These are phyloP conservation scores for Perccottus glenii DNA, from an alignment of 2,113 vertebrate genomes.

Conservation along the genomic window DNA sequence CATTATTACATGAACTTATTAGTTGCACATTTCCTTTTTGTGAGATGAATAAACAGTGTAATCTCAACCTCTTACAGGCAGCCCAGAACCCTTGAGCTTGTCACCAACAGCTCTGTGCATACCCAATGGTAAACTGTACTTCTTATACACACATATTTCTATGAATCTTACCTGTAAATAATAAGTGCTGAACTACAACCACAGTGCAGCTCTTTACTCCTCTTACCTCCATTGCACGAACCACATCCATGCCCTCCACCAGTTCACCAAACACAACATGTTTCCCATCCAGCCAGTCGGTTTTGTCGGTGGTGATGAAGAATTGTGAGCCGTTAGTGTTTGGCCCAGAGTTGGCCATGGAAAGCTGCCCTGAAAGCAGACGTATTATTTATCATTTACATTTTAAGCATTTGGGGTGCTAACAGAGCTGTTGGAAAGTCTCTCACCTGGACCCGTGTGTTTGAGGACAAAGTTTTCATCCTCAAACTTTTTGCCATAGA, in stretches of 20 bases:
- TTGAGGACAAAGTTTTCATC: slow-evolving; percentile 99
- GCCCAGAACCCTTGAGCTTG: not conserved
- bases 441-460: slow-evolving; percentile 90
- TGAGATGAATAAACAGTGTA: not conserved
- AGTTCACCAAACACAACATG: slow-evolving; percentile 96
- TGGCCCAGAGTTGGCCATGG: slow-evolving; percentile 92
- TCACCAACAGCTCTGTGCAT: not conserved
- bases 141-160: too few species aligned
- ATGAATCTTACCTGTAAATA: too few species aligned
- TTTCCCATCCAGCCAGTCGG: slow-evolving; percentile 93
- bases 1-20: not conserved
- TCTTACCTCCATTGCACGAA: slow-evolving; percentile 88
- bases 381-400: not conserved
- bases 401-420: not conserved
- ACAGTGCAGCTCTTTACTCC: slow-evolving; percentile 33
- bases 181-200: slow-evolving; percentile 38
- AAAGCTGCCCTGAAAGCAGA: slow-evolving; percentile 82
- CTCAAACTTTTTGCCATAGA: slow-evolving; percentile 95
- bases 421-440: not conserved
- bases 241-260: slow-evolving; percentile 91
- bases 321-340: slow-evolving; percentile 95
- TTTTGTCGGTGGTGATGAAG: slow-evolving; percentile 93
- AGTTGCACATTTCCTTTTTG: not conserved
- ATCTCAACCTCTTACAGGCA: not conserved
- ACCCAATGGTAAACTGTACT: too few species aligned